Base-by-base conservation (phyloP, 2,113 vertebrate species). In the Psittacus erithacus region DNA sequence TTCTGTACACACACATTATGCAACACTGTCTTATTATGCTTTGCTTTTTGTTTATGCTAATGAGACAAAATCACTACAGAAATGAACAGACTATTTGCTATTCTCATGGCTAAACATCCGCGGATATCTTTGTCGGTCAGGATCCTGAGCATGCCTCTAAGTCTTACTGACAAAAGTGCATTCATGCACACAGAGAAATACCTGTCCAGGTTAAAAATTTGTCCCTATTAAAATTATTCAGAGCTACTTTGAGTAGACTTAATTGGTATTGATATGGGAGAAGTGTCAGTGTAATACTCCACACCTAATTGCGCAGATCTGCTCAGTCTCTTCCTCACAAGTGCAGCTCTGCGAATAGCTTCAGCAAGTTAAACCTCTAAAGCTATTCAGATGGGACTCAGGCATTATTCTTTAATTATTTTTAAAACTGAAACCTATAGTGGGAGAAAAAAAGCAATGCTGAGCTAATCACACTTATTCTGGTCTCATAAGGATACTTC, bases 331-430 rank as follows among this genome's bases (percentile, higher is more conserved):
- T 35, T 59, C 39, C 81, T 97, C 95, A 94, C 90, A 91, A 95
- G 70, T 78, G 86, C 52, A 91, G 63, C 31, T 63, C 74, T 93
- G 52, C 95, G 93, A 97, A 97, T 92, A 96, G 75, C 70, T 97
- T 97, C 68, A 93, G 93, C 78, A 86, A 96, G 82, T 94, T 96
- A 96, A 98, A 92, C 67, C 82, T 97, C 93, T 94, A 96, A 98
- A 95, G 77, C 63, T 88, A 87, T 95, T 96, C 93, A 94, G 64
- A 83, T 80, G 93, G 90, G 90, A 97, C 95, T 96, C 67, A 80
- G 84, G 71, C 75, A 90, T 96, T 97, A 95, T 97, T 97, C 92
- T 95, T 97, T 97, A 97, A 97, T 97, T 97, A 96, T 95, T 97
- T 96, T 96, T 97, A 97, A 97, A 97, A 96, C 60, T 79, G 80